Base-by-base conservation (phyloP, 2,113 vertebrate species). In the Pseudopodoces humilis region DNA sequence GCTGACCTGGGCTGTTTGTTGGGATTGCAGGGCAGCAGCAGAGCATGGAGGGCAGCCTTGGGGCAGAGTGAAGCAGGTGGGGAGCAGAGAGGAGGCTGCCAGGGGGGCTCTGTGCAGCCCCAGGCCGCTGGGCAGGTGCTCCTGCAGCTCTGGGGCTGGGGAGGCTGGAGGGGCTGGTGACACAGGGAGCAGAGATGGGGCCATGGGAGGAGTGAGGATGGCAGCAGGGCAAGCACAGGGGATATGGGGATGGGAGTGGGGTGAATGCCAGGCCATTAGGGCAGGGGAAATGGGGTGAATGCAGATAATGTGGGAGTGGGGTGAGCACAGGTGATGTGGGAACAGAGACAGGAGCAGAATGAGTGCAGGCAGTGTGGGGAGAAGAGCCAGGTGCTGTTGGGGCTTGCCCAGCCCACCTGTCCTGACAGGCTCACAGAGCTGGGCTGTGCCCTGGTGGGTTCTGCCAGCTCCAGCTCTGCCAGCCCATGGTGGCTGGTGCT, bases 21-120 rank as follows among this genome's bases (percentile, higher is more conserved):
- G 76, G 71, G 30, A 5, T 65, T 4, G 0, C 9, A 30, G 70
- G 58, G 31, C 58, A 88, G 53, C 46, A 59, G 90, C 19, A 25
- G 12, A 63, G 56, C 18, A 1, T 1, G 15, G 43, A 13, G 35
- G 6, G 44, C 47, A 49, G 43, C 47, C 68, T 59, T 75, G 30
- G 86, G 59, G 65, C 35, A 90, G 31, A 17, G 33, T 6, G 63
- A 20, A 56, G 72, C 7, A 0, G 12, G 31, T 0, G 1, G 31
- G 47, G 5, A 64, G n/a, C 59, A 77, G 56, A 47, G 39, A 5
- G 46, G 33, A 23, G 80, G 72, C 30, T 6, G 30, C 41, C 25
- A 46, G 22, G 24, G 31, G 49, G 23, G 41, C 41, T 72, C 1
- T 0, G 2, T 2, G 35, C 0, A 5, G 52, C 55, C 13, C n/a